A percentile compares a stretch with the other conserved stretches of the same genome.
Evolutionary conservation across 2,888 invertebrate species (phyloP).

Genomic region (Caenorhabditis zanzibari): DNA sequence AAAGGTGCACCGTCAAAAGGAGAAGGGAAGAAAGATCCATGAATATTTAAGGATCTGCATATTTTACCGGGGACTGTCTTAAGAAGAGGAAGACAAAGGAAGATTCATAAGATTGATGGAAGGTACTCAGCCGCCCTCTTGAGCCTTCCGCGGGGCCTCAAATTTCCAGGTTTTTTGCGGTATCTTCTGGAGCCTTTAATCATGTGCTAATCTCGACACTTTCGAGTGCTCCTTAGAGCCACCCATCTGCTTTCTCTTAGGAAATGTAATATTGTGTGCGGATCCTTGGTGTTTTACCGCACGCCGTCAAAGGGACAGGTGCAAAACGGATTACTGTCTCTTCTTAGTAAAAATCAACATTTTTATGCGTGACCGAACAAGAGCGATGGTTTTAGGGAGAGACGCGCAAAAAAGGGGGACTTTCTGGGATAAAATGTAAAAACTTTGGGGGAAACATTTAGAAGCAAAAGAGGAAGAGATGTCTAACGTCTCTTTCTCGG

Average conservation of each 20-base stretch:
- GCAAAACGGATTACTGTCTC: constrained; percentile 57
- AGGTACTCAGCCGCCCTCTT: constrained; percentile 31
- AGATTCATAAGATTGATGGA: constrained; percentile 56
- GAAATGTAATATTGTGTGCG: constrained; percentile 58
- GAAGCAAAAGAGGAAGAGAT: background rate
- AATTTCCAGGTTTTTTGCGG: constrained; percentile 20
- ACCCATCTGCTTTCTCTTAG: constrained; percentile 45
- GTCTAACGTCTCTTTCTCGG: constrained; percentile 54
- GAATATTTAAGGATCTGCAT: constrained; percentile 59
- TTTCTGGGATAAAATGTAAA: background rate
- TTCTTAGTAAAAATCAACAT: constrained; percentile 43
- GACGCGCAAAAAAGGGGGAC: background rate
- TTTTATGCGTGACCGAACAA: constrained; percentile 54
- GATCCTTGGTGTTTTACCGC: constrained; percentile 38
- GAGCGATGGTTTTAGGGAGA: constrained; percentile 2
- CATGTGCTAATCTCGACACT: constrained; percentile 61
- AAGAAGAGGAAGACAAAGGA: constrained; percentile 35
- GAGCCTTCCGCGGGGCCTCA: constrained; percentile 25
- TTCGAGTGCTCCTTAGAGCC: constrained; percentile 15
- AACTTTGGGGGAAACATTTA: no score
- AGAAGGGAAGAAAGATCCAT: constrained; percentile 53
- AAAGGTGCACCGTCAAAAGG: constrained; percentile 40
- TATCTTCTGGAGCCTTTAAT: constrained; percentile 43
- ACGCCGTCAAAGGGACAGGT: constrained; percentile 48
- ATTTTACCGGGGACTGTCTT: constrained; percentile 26